Evolutionary conservation across 2,113 vertebrate genomes (phyloP).

Genomic region (Abramis brama): DNA sequence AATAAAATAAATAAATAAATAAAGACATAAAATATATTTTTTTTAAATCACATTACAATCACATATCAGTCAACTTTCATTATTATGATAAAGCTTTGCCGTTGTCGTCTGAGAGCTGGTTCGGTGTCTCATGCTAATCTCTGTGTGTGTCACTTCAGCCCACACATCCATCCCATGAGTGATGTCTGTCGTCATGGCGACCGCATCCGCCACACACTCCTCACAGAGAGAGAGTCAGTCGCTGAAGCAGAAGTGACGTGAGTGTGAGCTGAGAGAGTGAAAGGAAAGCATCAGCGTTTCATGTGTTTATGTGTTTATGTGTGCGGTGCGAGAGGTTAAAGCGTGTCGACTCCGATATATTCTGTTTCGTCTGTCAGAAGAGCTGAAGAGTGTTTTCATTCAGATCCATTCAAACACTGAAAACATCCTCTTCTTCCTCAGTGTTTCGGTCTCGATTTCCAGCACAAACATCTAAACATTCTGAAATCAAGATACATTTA

Average conservation of each 20-base stretch:
- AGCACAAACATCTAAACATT: too few relatives aligned
- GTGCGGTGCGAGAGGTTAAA: too few relatives aligned
- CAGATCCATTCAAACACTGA: too few relatives aligned
- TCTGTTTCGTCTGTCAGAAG: too few relatives aligned
- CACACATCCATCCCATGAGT: conserved; percentile 75
- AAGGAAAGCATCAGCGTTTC: background rate
- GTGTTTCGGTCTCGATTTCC: too few relatives aligned
- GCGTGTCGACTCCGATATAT: too few relatives aligned
- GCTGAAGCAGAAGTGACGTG: conserved; percentile 74
- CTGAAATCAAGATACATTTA: too few relatives aligned
- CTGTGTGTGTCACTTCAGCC: conserved; percentile 71
- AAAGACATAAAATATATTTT: background rate
- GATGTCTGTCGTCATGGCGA: conserved; percentile 82
- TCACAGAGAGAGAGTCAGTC: conserved; percentile 65
- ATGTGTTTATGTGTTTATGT: too few relatives aligned
- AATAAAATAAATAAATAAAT: too few relatives aligned
- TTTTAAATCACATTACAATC: too few relatives aligned
- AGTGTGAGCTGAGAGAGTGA: conserved; percentile 70
- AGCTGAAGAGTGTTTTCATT: too few relatives aligned
- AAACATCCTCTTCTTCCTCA: too few relatives aligned
- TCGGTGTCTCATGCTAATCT: conserved; percentile 66
- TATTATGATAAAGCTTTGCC: background rate
- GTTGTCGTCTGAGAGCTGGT: background rate
- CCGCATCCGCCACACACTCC: conserved; percentile 67
- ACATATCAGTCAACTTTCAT: background rate